Evolutionary conservation across 2,113 vertebrate genomes (phyloP).

Genomic region (Tonatia bakeri): DNA sequence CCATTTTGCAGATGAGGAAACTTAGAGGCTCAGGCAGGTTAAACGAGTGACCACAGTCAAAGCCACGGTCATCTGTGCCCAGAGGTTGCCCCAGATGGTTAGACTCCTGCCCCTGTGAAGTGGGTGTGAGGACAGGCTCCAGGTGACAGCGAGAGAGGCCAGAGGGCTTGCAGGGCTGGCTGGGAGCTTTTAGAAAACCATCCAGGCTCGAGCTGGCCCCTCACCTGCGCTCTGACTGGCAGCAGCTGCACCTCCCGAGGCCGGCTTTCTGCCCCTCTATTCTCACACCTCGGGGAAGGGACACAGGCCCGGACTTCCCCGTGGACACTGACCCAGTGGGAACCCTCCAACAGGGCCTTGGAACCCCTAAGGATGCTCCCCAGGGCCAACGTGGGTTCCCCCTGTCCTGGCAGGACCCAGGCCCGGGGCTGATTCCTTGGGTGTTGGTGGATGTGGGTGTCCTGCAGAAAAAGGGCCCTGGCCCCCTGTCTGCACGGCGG

Average conservation of each 20-base stretch:
- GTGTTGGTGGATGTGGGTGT: background rate
- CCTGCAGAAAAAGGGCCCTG: background rate
- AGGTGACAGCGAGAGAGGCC: background rate
- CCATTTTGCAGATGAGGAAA: background rate
- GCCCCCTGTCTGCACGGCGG: rapidly evolving
- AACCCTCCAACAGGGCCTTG: rapidly evolving
- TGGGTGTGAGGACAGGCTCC: background rate
- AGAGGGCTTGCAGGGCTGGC: background rate
- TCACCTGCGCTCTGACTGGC: no score
- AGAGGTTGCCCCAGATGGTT: background rate
- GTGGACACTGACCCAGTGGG: background rate
- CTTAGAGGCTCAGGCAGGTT: background rate
- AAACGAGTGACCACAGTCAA: no score
- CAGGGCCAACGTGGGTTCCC: rapidly evolving
- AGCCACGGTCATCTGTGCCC: background rate
- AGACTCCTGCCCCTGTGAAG: background rate
- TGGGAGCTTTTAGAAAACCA: background rate
- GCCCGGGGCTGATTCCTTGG: background rate
- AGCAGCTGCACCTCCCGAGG: background rate
- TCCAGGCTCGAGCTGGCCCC: background rate
- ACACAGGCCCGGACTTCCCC: background rate
- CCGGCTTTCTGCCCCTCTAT: background rate
- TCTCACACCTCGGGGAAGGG: background rate
- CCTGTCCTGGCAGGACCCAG: background rate
- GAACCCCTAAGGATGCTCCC: background rate